phyloP scores from a whole-genome alignment of 2,888 invertebrate species.

The Ernsta delagoae region DNA sequence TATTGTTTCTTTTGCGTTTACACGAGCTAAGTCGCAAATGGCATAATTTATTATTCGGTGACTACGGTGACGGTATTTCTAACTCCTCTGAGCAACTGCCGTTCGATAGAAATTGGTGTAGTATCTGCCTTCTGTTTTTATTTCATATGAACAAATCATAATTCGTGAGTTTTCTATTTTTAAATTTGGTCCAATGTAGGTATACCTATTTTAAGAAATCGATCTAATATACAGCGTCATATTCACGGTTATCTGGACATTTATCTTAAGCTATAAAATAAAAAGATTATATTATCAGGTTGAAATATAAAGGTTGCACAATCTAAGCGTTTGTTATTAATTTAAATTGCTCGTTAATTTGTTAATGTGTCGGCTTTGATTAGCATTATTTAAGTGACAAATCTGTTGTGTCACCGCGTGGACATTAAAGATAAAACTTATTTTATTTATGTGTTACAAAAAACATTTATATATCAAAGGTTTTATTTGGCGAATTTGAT shows the following conservation, averaged over 20 bases:
- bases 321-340: conserved; percentile 40
- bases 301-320: conserved; percentile 6
- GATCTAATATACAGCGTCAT: neutral
- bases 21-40: conserved; percentile 13
- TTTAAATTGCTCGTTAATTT: conserved; percentile 41
- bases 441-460: neutral
- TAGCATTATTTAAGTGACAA: conserved; percentile 32
- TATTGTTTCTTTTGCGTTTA: conserved; percentile 27
- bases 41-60: conserved; percentile 14
- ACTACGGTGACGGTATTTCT: conserved; percentile 23
- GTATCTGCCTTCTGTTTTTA: no score
- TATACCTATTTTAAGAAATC: neutral
- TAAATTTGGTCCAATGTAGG: no score
- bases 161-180: no score
- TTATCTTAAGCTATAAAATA: neutral
- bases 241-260: neutral
- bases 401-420: conserved; percentile 24
- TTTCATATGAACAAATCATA: no score
- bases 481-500: neutral
- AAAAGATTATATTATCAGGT: neutral
- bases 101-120: neutral
- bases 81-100: neutral
- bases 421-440: conserved; percentile 13
- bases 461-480: neutral
- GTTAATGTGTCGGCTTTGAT: conserved; percentile 34